These are phyloP conservation scores for Apostichopus californicus DNA, from an alignment of 35 echinoderm and acorn worm species.

Conservation along the genomic window DNA sequence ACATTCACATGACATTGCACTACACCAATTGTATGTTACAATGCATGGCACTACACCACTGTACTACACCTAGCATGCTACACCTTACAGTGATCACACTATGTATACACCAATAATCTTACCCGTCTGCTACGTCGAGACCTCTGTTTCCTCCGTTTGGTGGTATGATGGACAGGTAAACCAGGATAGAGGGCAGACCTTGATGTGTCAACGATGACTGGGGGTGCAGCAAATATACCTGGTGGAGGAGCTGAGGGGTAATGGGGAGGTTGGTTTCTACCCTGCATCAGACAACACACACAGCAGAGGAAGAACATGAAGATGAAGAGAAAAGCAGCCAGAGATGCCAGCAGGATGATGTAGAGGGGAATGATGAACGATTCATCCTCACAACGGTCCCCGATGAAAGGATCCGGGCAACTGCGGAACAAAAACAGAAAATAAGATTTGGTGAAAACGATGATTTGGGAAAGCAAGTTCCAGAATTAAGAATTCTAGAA, in stretches of 20 bases:
- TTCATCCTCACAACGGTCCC: slow-evolving; percentile 17
- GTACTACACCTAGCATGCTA: neutral
- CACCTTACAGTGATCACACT: no score
- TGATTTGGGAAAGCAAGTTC: no score
- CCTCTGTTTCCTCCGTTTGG: neutral
- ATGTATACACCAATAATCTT: neutral
- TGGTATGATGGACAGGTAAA: neutral
- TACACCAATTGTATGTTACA: neutral
- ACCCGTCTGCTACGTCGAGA: slow-evolving; percentile 13
- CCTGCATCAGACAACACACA: neutral
- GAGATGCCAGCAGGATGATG: neutral
- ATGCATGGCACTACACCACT: neutral
- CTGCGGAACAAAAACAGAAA: neutral
- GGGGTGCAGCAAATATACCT: slow-evolving; percentile 17
- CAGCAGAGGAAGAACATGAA: slow-evolving; percentile 23
- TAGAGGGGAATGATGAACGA: neutral
- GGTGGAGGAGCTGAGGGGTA: neutral
- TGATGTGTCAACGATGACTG: neutral
- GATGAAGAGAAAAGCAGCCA: neutral
- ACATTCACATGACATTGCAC: neutral
- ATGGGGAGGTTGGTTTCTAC: neutral
- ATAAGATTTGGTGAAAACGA: neutral
- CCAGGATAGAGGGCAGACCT: neutral
- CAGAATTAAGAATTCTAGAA: neutral
- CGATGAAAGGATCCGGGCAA: slow-evolving; percentile 6